Conservation (phyloP, 1,140 invertebrate species). For the Radopholus similis region DNA sequence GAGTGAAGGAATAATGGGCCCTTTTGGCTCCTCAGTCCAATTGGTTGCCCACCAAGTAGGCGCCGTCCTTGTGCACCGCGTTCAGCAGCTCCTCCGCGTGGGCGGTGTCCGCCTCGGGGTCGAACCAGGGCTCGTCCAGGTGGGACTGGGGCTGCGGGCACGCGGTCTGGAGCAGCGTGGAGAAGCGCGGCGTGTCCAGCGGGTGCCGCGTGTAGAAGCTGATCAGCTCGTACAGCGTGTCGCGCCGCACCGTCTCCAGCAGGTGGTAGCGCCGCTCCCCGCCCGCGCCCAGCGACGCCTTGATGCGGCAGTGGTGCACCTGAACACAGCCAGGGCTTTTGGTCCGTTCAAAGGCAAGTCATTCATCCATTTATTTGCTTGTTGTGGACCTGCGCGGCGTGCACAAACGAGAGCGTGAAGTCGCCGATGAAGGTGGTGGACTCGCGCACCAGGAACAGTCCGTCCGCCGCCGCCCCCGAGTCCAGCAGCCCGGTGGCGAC, state of each 20-base stretch:
- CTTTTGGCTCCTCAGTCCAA: too few relatives aligned
- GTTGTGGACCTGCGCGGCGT: conserved; percentile 43
- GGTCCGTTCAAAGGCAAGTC: background rate
- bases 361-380: conserved; percentile 50
- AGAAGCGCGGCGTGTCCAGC: conserved; percentile 48
- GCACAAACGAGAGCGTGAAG: conserved; percentile 56
- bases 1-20: too few relatives aligned
- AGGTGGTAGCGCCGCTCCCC: conserved; percentile 57
- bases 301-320: too few relatives aligned
- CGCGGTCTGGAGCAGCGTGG: conserved; percentile 38
- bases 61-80: conserved; percentile 51
- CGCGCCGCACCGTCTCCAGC: conserved; percentile 51
- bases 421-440: conserved; percentile 59
- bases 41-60: too few relatives aligned
- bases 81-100: conserved; percentile 54
- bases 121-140: conserved; percentile 56
- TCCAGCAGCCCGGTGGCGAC: background rate
- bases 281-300: conserved; percentile 3
- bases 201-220: conserved; percentile 56
- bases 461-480: conserved; percentile 23
- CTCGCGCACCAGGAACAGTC: conserved; percentile 55
- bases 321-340: too few relatives aligned
- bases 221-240: conserved; percentile 59
- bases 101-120: conserved; percentile 43
- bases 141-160: conserved; percentile 59